Base-by-base conservation (phyloP, 2,113 vertebrate species). In the Origma solitaria region DNA sequence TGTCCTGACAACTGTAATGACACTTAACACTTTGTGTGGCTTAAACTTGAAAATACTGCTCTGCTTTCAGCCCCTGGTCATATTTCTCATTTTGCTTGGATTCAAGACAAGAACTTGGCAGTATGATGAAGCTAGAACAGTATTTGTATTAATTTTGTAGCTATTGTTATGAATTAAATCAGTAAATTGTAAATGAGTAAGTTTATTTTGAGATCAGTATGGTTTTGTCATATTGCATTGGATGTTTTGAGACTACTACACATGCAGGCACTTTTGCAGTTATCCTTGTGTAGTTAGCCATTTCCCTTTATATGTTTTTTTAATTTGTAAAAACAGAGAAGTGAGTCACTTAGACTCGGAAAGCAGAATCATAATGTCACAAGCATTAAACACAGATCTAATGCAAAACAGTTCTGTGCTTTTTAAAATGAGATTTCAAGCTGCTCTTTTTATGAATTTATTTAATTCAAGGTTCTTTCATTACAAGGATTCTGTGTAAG, bases 381-480 rank as follows among this genome's bases (percentile, higher is more conserved):
- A 57, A 80, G 12, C 19, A 38, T 93, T 76, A 54, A 66, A 54
- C 7, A 7, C 4, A 5, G 15, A 38, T 60, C 20, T 88, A 66
- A 66, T 30, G 33, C 45, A 82, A 65, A 92, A 44, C 45, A 90
- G 13, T n/a, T 81, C 17, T 31, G 1, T 81, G 30, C n/a, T 22
- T 94, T 95, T 92, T 75, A 51, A 75, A 92, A 53, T 57, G 79
- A 69, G 7, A 53, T 84, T 91, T 96, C 51, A 84, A 76, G 51
- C 44, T 82, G 21, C 7, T 64, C 4, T 27, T 71, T 82, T 82
- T 38, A 69, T 86, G 14, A 65, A 61, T 47, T 49, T 15, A 60
- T 85, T 76, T 71, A 53, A 76, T n/a, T 82, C 54, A 88, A 77
- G 30, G 37, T 61, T 82, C 25, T 86, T 92, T 81, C 7, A 1